Evolutionary conservation across 1,140 invertebrate genomes (phyloP).

Genomic region (Euwallacea similis): DNA sequence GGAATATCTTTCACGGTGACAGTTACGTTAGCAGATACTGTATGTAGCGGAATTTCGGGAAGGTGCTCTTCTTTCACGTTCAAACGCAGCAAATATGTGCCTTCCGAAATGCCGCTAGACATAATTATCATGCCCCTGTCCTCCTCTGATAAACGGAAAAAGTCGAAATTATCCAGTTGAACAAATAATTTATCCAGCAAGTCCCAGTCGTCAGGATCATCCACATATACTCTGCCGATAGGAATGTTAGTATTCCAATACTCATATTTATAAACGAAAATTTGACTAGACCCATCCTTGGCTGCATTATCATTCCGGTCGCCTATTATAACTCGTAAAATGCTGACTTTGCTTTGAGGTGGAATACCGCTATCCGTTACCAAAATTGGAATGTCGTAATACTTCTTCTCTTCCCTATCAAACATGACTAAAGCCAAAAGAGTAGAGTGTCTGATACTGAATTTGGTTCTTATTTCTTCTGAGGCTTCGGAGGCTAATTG

Average conservation of each 20-base stretch:
- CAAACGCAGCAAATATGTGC: slow-evolving; percentile 71
- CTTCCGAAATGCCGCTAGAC: slow-evolving; percentile 67
- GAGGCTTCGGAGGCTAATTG: slow-evolving; percentile 68
- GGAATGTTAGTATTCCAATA: slow-evolving; percentile 62
- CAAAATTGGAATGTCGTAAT: slow-evolving; percentile 83
- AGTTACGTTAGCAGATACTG: slow-evolving; percentile 76
- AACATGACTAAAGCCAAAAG: slow-evolving; percentile 71
- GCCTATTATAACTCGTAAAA: slow-evolving; percentile 82
- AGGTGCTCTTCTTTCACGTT: slow-evolving; percentile 67
- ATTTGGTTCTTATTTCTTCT: slow-evolving; percentile 70
- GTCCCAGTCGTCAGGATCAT: slow-evolving; percentile 94
- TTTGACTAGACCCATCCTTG: slow-evolving; percentile 77
- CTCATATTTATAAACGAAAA: slow-evolving; percentile 91
- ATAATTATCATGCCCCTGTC: slow-evolving; percentile 84
- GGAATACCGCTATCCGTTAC: slow-evolving; percentile 82
- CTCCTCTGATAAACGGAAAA: slow-evolving; percentile 67
- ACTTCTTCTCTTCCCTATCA: slow-evolving; percentile 87
- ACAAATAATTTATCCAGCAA: slow-evolving; percentile 82
- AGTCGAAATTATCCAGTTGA: slow-evolving; percentile 61
- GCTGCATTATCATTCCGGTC: slow-evolving; percentile 90
- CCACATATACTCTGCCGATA: slow-evolving; percentile 87
- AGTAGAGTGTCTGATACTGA: slow-evolving; percentile 53
- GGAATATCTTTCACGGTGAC: slow-evolving; percentile 84
- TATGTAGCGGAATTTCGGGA: slow-evolving; percentile 58
- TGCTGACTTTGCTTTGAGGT: slow-evolving; percentile 71